Evolutionary conservation across 2,888 invertebrate species (phyloP), one percentile per base, ranked within the genome.

Genomic region (Drosophila sordidula): DNA sequence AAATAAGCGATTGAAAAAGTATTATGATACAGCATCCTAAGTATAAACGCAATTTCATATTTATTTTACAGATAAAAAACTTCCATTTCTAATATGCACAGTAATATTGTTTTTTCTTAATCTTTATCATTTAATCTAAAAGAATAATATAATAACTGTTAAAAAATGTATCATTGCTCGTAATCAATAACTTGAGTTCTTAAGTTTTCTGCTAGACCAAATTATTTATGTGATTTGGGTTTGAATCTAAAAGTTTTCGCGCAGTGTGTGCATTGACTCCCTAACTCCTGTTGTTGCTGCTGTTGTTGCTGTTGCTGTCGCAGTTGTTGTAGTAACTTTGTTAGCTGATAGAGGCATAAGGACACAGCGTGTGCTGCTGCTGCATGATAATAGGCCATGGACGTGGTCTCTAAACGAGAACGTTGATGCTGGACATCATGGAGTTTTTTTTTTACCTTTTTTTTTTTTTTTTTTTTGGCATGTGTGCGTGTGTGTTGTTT

Each of bases 311-410:
- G 18, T 46, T 41, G 55, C 63, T 62, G 65, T 55, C 51, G 29
- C 18, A 12, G 52, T 67, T 72, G 73, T 59, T 72, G 73, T 42
- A 57, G 72, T 56, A 66, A 66, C 68, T 76, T 83, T 80, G 87
- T 66, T 51, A 55, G 57, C 51, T 47, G 51, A 67, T 49, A 64
- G 45, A 49, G 51, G 65, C 59, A 75, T 36, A 42, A 46, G 61
- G 52, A 61, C 68, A 72, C 69, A 56, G 61, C 63, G 68, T 58
- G 25, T 57, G 70, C 44, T 64, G 76, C 36, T 59, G 42, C 62
- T 64, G 70, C 71, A 77, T 67, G 79, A 78, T 77, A 77, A 78
- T 77, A 64, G 79, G 61, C 75, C 56, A 52, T 61, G 55, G 63
- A 71, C 66, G 57, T 70, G 63, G 41, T 38, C 44, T 44, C 44